Base-by-base conservation (phyloP, 35 echinoderm and acorn worm species). In the Hemicentrotus pulcherrimus region DNA sequence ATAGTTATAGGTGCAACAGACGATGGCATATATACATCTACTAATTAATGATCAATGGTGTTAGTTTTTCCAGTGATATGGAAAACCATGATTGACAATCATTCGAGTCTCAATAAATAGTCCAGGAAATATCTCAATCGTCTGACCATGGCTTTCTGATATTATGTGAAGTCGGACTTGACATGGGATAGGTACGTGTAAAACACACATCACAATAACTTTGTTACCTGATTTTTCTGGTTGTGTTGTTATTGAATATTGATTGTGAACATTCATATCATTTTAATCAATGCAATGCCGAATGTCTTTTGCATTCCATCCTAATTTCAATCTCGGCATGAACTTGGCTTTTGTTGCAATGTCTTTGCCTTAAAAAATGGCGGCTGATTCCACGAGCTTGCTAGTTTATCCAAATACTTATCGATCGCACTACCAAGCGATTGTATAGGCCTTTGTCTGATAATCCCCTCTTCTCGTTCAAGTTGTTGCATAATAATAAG, bases 401-500 rank as follows among this genome's bases (percentile, higher is more conserved):
- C 65, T 7, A 78, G 65, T 78, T 78, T 78, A 78, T 78, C 24
- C 65, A 78, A 78, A 22, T 78, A n/a, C 28, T 78, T 78, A 78
- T 78, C 9, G 65, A 78, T 78, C 65, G 65, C 5, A n/a, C 65
- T 78, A n/a, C 28, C 19, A 15, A 8, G 65, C 65, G 19, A 22
- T n/a, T 78, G 15, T 28, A 78, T 28, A 78, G 65, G 22, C 65
- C 65, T 78, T 78, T 78, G 65, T 78, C 65, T 78, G 65, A 28
- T 78, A 78, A 78, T 78, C 22, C 65, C 3, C 65, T 55, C 65
- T 78, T 78, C 65, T 78, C 65, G 65, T 78, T 78, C 65, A 78
- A 78, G 65, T 78, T 78, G 65, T 78, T 78, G 65, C 65, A n/a
- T 78, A 78, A 78, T 78, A n/a, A 78, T n/a, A 8, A n/a, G 65